Base-by-base conservation (phyloP, 2,797 vertebrate genomes). In the Thripadectes ignobilis region DNA sequence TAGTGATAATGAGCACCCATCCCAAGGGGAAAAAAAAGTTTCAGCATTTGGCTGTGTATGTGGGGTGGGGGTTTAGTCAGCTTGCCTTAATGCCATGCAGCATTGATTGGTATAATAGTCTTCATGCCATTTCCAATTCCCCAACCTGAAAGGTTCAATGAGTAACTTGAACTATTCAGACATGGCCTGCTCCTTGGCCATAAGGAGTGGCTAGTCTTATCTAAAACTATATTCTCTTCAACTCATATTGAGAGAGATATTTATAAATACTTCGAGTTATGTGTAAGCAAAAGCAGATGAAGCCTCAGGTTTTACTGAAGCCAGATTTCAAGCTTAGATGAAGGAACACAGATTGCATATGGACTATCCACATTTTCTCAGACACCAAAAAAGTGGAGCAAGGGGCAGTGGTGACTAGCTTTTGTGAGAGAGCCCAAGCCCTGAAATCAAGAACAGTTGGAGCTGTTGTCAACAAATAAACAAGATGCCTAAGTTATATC, bases 221-320 rank as follows among this genome's bases (percentile, higher is more conserved):
- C 67, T 88, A 54, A 94, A 97, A 95, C 92, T 84, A 85, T 10
- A 54, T 86, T 66, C 20, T 75, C 63, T 83, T 85, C 39, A 75
- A 72, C n/a, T 88, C n/a, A 17, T n/a, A 55, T 30, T 66, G 59
- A 75, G 22, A 84, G 62, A 74, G 29, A 55, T 89, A 92, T 94
- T 92, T 95, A 90, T 74, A 95, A 85, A 85, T 69, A 86, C 77
- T 90, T 84, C 24, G n/a, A 88, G 74, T 52, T 61, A 45, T 18
- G 34, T 65, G 39, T 92, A 95, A 95, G 86, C 74, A 93, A 94
- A 92, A 93, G 74, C 93, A 95, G 90, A 95, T 82, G 92, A 96
- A 92, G 63, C 49, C 74, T 82, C 45, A 79, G 74, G 83, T 95
- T 92, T 92, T 94, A 88, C 79, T 1, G 0, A 92, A 92, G 65